Evolutionary conservation across 2,113 vertebrate genomes (phyloP).

Genomic region (Ceuthmochares aereus): DNA sequence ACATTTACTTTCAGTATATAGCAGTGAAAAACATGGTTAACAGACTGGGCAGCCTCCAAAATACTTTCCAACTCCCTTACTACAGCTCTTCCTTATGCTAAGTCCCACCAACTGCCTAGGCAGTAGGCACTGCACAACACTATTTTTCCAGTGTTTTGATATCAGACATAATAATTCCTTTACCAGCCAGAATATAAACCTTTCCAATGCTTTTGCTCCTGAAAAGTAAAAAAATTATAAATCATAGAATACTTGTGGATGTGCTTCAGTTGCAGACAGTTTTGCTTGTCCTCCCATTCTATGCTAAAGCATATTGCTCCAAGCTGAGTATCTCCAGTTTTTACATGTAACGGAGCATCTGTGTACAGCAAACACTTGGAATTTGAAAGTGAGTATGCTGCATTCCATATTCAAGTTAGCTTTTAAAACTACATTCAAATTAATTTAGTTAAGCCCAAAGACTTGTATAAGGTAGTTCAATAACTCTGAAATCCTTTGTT

Average conservation of each 20-base stretch:
- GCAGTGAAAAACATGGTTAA: neutral
- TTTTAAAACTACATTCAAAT: neutral
- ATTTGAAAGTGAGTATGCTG: neutral
- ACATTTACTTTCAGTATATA: slow-evolving; percentile 34
- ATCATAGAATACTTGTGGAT: neutral
- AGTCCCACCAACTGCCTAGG: neutral
- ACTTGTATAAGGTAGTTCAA: neutral
- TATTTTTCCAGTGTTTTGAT: neutral
- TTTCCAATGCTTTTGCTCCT: neutral
- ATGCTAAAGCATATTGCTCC: neutral
- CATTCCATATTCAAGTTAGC: neutral
- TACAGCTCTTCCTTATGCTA: neutral
- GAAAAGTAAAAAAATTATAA: neutral
- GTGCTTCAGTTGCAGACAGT: neutral
- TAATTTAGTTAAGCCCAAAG: neutral
- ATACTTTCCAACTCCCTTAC: neutral
- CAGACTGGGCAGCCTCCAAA: neutral
- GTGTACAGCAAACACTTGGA: neutral
- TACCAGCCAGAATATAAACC: neutral
- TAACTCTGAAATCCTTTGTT: neutral
- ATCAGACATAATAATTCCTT: slow-evolving; percentile 1
- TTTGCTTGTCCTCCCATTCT: neutral
- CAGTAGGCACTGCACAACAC: neutral
- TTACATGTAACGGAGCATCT: neutral
- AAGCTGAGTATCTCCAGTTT: neutral